These are phyloP conservation scores for Callosobruchus maculatus DNA, from an alignment of 2,888 invertebrate species.

Conservation along the genomic window DNA sequence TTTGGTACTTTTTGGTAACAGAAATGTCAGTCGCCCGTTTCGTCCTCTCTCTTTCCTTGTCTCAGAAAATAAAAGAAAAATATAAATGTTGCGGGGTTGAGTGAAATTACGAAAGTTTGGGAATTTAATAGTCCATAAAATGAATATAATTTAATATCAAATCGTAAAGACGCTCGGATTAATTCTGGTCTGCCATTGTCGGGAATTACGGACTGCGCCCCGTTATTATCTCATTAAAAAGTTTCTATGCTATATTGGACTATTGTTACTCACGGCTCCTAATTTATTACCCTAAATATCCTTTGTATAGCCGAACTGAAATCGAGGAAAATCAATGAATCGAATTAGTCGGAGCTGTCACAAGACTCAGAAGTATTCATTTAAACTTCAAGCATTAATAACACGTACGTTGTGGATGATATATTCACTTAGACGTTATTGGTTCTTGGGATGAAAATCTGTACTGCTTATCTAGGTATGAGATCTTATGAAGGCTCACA, in stretches of 20 bases:
- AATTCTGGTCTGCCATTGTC: conserved; percentile 25
- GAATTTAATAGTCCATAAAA: conserved; percentile 28
- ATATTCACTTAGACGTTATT: no score
- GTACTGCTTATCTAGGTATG: no score
- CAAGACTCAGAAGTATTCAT: neutral
- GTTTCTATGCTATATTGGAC: conserved; percentile 23
- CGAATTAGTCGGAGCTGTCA: neutral
- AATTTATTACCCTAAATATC: neutral
- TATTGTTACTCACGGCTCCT: conserved; percentile 29
- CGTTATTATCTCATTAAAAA: conserved; percentile 36
- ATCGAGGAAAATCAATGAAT: neutral
- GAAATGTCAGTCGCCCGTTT: no score
- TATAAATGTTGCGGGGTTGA: neutral
- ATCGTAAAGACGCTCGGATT: conserved; percentile 22
- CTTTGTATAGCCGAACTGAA: neutral
- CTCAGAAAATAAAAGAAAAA: no score
- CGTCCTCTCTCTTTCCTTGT: no score
- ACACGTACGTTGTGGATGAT: neutral
- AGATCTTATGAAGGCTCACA: no score
- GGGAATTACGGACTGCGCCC: conserved; percentile 28
- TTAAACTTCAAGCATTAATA: neutral
- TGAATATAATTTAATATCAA: conserved; percentile 30
- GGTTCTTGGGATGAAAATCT: no score
- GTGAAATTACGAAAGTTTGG: neutral
- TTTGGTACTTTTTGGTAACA: no score